phyloP scores from a whole-genome alignment of 2,113 vertebrate genomes.

The Raphicerus campestris region DNA sequence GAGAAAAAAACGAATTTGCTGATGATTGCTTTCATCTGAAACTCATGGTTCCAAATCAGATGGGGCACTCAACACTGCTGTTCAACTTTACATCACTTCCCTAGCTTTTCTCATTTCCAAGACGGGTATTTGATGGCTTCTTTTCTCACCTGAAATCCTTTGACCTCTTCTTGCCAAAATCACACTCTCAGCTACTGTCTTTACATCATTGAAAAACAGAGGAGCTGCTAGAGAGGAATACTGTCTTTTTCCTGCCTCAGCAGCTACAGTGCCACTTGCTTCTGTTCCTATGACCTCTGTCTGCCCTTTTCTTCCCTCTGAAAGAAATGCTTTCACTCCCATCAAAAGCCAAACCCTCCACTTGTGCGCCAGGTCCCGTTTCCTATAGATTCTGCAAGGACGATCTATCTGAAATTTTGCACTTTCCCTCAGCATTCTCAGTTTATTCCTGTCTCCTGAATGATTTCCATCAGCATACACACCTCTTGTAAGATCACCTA shows the following conservation, averaged over 20 bases:
- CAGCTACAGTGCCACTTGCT: too few relatives aligned
- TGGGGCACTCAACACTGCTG: neutral
- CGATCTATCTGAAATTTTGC: neutral
- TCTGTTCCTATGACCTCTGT: neutral
- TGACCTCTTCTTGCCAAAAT: neutral
- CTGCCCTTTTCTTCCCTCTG: neutral
- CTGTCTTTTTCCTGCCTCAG: neutral
- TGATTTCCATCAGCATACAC: neutral
- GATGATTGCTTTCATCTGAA: neutral
- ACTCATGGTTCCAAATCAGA: neutral
- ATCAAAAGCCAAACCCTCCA: neutral
- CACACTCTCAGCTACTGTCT: neutral
- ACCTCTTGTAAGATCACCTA: neutral
- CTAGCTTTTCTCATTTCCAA: neutral
- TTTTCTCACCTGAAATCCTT: neutral
- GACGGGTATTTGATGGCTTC: neutral
- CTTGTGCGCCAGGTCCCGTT: rapidly evolving
- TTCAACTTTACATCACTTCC: neutral
- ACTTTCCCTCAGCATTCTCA: neutral
- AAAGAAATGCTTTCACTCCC: neutral
- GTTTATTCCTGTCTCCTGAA: neutral
- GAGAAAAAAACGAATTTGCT: neutral
- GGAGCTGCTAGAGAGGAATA: neutral
- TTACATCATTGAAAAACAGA: neutral
- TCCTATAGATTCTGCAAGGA: neutral